Base-by-base conservation (phyloP, 1,140 invertebrate species). In the Laodelphax striatellus region DNA sequence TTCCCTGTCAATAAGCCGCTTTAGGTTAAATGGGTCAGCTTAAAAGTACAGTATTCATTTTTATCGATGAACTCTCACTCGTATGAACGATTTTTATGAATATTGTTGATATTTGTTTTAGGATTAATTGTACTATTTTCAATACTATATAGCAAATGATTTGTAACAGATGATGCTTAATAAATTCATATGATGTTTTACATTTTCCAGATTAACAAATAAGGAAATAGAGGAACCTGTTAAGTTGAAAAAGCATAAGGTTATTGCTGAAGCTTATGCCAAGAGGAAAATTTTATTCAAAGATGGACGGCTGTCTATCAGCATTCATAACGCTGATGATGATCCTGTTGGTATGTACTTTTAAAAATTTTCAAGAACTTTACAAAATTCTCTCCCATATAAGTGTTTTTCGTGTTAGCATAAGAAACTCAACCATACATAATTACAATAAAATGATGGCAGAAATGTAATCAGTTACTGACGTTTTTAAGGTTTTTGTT, bases 191-290 rank as follows among this genome's bases (percentile, higher is more conserved):
- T 22, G 31, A 55, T 1, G 2, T 28, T 52, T 38, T 63, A 43
- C 4, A 16, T 46, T 46, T 58, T 64, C 22, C 57, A 65, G 64
- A 57, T 28, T 62, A 21, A 58, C 61, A 9, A 65, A 62, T 21
- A 61, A 62, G 59, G 71, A 64, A 17, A 74, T 81, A 4, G 82
- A 86, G 63, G 83, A 86, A 62, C 84, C 84, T 19, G 76, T 82
- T 41, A 85, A 84, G 71, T 73, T 88, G 62, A 87, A 88, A 67
- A 93, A 94, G 68, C 90, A 95, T 71, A 90, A 92, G 73, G 82
- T 95, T 21, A 94, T 97, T 55, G 88, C 91, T 10, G 83, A 91
- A 70, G 90, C 89, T 1, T 95, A 90, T 79, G 86, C 87, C 0
- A 90, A 92, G 62, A 78, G 90, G n/a, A 86, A 89, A 68, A 86